A percentile compares a stretch with the other conserved stretches of the same genome.
Conservation (phyloP, 1,140 invertebrate species). For the Periplaneta americana region DNA sequence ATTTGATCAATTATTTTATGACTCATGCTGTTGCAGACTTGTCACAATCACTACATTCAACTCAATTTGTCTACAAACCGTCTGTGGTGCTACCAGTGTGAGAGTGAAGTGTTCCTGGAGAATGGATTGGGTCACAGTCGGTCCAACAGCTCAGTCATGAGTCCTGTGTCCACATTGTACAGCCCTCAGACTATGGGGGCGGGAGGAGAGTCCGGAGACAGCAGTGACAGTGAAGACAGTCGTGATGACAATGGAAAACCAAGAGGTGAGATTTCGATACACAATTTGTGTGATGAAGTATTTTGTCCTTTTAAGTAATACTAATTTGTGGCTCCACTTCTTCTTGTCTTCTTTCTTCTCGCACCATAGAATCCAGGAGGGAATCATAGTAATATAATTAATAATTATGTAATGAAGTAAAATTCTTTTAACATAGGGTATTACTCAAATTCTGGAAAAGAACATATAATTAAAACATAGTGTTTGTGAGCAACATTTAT, state of each 20-base stretch:
- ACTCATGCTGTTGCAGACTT: slow-evolving; percentile 3
- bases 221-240: slow-evolving; percentile 43
- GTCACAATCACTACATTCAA: slow-evolving; percentile 61
- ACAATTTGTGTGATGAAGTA: neutral
- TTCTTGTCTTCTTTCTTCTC: neutral
- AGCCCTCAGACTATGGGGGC: slow-evolving; percentile 26
- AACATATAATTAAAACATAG: no score
- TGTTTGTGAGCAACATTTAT: no score
- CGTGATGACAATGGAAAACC: slow-evolving; percentile 40
- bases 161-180: neutral
- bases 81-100: slow-evolving; percentile 82
- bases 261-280: slow-evolving; percentile 16
- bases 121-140: neutral
- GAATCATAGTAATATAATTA: no score
- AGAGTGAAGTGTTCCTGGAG: slow-evolving; percentile 61
- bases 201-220: slow-evolving; percentile 48
- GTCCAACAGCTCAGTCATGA: neutral
- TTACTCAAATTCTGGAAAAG: no score
- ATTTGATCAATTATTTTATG: neutral
- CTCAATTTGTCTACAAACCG: slow-evolving; percentile 76
- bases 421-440: no score
- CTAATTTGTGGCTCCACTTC: neutral
- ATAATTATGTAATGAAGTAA: no score
- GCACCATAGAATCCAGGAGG: no score
- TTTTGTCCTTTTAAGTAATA: no score